Evolutionary conservation across 2,888 invertebrate genomes (phyloP).

Genomic region (Pyrgus malvae): DNA sequence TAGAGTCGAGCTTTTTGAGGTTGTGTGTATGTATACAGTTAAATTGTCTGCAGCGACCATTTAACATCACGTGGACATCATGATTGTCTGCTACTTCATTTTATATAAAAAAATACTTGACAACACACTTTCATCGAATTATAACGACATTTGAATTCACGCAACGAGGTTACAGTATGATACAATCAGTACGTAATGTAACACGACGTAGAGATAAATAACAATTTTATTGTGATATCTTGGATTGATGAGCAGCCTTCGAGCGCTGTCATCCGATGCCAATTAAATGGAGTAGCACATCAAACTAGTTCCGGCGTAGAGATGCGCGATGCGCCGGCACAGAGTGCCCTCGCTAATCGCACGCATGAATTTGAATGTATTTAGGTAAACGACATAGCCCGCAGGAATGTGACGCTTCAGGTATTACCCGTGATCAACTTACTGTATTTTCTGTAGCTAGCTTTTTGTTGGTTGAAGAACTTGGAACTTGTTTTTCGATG

Average conservation of each 20-base stretch:
- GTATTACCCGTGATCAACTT: conserved; percentile 30
- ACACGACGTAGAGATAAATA: conserved; percentile 23
- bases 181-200: conserved; percentile 15
- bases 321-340: conserved; percentile 42
- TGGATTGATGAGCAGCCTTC: conserved; percentile 44
- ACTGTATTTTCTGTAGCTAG: conserved; percentile 24
- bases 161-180: neutral
- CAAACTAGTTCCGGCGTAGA: conserved; percentile 52
- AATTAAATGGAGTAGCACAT: conserved; percentile 61
- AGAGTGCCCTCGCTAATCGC: conserved; percentile 46
- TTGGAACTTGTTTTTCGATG: no score
- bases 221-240: conserved; percentile 26
- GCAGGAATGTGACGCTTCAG: conserved; percentile 47
- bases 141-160: neutral
- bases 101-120: neutral
- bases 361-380: conserved; percentile 66
- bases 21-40: no score
- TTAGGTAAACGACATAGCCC: conserved; percentile 56
- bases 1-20: no score
- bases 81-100: neutral
- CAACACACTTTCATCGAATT: no score
- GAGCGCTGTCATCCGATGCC: conserved; percentile 48
- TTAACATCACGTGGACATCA: no score
- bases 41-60: no score
- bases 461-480: neutral